A percentile compares a stretch with the other conserved stretches of the same genome.
phyloP scores from a whole-genome alignment of 2,113 vertebrate genomes.

The Muntiacus reevesi region DNA sequence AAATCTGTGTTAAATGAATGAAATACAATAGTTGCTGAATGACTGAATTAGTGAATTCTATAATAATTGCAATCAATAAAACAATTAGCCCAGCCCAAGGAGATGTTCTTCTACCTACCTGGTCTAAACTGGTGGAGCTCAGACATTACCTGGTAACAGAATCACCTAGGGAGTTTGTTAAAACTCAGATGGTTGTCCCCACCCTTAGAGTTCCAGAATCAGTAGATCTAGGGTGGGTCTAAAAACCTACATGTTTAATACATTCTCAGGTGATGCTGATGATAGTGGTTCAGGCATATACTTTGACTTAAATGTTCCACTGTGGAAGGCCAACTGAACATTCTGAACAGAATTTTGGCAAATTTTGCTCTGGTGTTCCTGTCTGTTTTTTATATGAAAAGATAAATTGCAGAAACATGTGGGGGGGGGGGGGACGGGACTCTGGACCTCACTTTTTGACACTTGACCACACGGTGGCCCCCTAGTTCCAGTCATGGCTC shows the following conservation, averaged over 20 bases:
- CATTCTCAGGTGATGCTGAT: not conserved
- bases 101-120: not conserved
- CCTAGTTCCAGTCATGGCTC: not conserved
- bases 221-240: not conserved
- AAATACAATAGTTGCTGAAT: not conserved
- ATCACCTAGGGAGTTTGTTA: not conserved
- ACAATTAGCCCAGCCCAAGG: not conserved
- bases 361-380: not conserved
- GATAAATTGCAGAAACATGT: not conserved
- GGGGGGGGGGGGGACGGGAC: accelerated
- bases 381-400: not conserved
- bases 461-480: constrained; percentile 43
- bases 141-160: not conserved
- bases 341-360: not conserved
- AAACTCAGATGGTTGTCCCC: not conserved
- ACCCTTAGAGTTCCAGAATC: not conserved
- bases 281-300: not conserved
- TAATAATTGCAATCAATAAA: not conserved
- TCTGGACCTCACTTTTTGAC: not conserved
- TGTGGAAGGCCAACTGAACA: not conserved
- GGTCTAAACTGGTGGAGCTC: not conserved
- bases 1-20: not conserved
- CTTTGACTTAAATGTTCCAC: not conserved
- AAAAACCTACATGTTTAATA: not conserved
- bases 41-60: not conserved